These are phyloP conservation scores for Phymorhynchus buccinoides DNA, from an alignment of 1,140 invertebrate species.

Conservation along the genomic window DNA sequence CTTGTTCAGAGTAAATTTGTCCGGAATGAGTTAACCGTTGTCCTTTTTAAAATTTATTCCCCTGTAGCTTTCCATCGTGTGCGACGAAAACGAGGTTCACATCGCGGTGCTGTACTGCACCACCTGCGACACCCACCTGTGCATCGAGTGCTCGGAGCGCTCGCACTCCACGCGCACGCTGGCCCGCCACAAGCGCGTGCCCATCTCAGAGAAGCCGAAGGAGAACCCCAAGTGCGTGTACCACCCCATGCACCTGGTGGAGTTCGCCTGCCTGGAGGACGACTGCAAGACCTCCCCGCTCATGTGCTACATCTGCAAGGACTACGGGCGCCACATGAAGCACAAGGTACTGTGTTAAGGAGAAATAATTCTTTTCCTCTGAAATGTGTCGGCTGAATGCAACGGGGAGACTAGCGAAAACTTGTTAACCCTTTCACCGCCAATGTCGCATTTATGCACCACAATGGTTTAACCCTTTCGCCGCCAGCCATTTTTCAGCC, in stretches of 20 bases:
- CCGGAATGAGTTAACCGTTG: not conserved
- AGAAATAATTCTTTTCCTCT: no score
- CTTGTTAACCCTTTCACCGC: no score
- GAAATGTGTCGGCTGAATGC: no score
- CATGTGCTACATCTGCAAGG: constrained; percentile 80
- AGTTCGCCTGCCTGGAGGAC: constrained; percentile 79
- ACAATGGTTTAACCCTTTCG: no score
- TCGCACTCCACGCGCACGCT: constrained; percentile 78
- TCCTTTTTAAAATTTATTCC: constrained; percentile 41
- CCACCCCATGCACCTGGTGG: constrained; percentile 78
- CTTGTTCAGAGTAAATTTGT: no score
- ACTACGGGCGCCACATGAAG: constrained; percentile 77
- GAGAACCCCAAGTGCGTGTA: constrained; percentile 78
- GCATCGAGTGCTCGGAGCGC: constrained; percentile 77
- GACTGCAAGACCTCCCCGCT: constrained; percentile 75
- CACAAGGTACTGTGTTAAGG: no score
- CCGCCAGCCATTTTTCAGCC: no score
- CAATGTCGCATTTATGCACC: no score
- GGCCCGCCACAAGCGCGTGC: constrained; percentile 77
- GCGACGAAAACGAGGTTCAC: constrained; percentile 79
- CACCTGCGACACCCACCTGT: constrained; percentile 78
- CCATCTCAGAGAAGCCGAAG: constrained; percentile 78
- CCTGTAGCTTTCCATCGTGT: constrained; percentile 75
- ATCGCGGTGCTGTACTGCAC: constrained; percentile 79
- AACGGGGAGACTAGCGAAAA: no score